Evolutionary conservation across 2,113 vertebrate genomes (phyloP).

Genomic region (Podilymbus podiceps): DNA sequence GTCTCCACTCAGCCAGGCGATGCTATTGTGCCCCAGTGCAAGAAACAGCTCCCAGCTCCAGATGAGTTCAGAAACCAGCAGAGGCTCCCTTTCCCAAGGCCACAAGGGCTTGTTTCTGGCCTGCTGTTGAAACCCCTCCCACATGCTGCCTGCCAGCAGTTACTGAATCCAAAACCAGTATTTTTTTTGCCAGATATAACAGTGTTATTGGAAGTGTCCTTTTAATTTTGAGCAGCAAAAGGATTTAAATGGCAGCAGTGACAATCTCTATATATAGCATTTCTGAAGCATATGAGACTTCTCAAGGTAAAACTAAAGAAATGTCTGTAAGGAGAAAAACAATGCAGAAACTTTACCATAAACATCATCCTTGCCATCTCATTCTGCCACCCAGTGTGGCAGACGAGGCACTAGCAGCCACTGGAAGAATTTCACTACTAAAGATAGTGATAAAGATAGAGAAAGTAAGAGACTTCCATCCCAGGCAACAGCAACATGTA

Average conservation of each 20-base stretch:
- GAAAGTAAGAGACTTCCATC: background rate
- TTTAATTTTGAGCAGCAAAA: background rate
- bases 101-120: background rate
- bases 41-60: background rate
- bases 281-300: background rate
- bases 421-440: background rate
- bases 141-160: fast-evolving
- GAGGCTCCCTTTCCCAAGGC: background rate
- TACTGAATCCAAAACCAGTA: background rate
- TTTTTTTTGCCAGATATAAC: background rate
- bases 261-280: background rate
- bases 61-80: background rate
- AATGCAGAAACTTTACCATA: background rate
- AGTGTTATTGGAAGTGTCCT: background rate
- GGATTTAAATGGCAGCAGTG: background rate
- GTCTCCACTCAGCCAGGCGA: background rate
- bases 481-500: fast-evolving
- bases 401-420: background rate
- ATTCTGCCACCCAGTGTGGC: background rate
- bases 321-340: background rate
- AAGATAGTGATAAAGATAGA: background rate
- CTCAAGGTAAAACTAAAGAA: background rate
- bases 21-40: background rate
- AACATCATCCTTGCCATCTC: background rate
- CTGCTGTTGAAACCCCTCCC: background rate